A percentile compares a stretch with the other conserved stretches of the same genome.
Evolutionary conservation across 2,113 vertebrate species (phyloP).

Genomic region (Cacatua alba): DNA sequence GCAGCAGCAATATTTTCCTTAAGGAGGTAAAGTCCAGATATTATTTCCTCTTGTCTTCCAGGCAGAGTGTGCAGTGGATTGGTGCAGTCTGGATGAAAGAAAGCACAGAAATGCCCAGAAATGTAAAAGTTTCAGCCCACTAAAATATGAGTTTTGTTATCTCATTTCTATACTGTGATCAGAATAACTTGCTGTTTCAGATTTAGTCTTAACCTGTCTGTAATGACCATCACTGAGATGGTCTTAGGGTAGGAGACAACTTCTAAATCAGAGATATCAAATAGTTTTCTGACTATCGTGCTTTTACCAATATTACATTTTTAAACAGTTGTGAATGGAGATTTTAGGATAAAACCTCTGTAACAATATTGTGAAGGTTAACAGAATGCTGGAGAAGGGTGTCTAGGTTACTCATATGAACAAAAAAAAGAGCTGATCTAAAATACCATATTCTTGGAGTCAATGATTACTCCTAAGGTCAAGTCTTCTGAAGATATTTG

Average conservation of each 20-base stretch:
- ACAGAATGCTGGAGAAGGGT: background rate
- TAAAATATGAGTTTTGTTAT: background rate
- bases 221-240: background rate
- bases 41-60: background rate
- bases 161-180: background rate
- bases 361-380: background rate
- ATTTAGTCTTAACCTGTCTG: background rate
- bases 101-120: background rate
- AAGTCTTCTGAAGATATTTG: background rate
- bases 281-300: background rate
- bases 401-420: background rate
- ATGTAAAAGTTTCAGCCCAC: background rate
- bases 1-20: conserved; percentile 8
- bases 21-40: background rate
- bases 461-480: background rate
- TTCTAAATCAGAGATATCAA: background rate
- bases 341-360: background rate
- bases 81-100: background rate
- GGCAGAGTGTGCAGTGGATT: background rate
- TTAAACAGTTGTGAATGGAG: background rate
- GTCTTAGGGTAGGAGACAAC: background rate
- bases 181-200: background rate
- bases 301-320: background rate
- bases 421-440: background rate
- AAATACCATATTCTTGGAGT: background rate